Evolutionary conservation across 2,113 vertebrate species (phyloP).

Genomic region (Neolamprologus devosi): DNA sequence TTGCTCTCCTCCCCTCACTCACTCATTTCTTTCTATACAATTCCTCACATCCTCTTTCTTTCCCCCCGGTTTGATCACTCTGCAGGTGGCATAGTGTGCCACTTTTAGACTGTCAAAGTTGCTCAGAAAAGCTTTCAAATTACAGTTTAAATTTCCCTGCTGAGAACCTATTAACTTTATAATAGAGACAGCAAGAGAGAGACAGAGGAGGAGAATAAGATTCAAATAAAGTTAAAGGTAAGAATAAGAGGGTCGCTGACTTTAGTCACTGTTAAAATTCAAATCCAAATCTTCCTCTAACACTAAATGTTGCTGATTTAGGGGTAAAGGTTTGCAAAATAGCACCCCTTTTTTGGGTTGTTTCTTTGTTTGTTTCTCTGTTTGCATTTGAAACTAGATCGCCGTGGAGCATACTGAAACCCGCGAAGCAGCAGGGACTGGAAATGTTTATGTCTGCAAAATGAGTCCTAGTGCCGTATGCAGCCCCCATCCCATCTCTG

Average conservation of each 20-base stretch:
- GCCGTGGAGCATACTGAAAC: background rate
- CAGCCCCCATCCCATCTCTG: background rate
- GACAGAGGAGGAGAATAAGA: background rate
- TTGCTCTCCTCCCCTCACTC: constrained; percentile 38
- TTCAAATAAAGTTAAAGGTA: background rate
- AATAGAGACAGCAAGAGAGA: background rate
- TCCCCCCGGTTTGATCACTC: constrained; percentile 15
- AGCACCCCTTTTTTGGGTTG: background rate
- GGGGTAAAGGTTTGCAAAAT: background rate
- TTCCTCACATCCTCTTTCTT: constrained; percentile 11
- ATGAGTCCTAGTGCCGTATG: background rate
- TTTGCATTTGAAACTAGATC: background rate
- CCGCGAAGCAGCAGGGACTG: background rate
- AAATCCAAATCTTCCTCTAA: background rate
- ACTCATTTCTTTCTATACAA: constrained; percentile 21
- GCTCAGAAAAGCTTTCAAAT: constrained; percentile 48
- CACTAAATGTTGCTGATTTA: background rate
- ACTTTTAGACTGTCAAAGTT: constrained; percentile 54
- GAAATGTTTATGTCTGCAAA: background rate
- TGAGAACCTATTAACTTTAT: constrained; percentile 43
- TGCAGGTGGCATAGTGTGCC: constrained; percentile 33
- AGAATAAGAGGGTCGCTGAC: background rate
- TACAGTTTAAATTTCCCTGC: constrained; percentile 39
- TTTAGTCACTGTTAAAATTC: background rate
- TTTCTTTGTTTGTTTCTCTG: background rate